phyloP scores from a whole-genome alignment of 2,888 invertebrate genomes.

The Nymphalis polychloros region DNA sequence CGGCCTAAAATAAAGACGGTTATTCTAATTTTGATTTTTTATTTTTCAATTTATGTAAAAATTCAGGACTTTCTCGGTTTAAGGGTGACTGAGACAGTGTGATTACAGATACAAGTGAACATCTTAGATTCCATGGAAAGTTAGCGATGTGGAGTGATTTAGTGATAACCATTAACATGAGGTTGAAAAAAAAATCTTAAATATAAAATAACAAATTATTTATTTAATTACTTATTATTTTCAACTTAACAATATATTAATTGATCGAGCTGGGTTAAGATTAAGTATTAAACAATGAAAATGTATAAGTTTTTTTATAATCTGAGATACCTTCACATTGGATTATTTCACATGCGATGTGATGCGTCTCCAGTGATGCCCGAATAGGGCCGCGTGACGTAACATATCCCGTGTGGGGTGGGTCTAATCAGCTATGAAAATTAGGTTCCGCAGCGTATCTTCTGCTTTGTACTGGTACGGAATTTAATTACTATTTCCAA shows the following conservation, averaged over 20 bases:
- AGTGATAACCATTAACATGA: too few relatives aligned
- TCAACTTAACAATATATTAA: too few relatives aligned
- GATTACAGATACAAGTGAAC: too few relatives aligned
- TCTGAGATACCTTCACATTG: not conserved
- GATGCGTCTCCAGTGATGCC: slow-evolving; percentile 38
- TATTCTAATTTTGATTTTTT: not conserved
- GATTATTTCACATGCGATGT: not conserved
- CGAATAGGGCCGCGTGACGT: slow-evolving; percentile 55
- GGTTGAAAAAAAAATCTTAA: too few relatives aligned
- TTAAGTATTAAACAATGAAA: too few relatives aligned
- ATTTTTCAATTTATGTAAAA: not conserved
- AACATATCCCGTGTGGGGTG: slow-evolving; percentile 74
- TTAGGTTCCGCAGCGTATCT: slow-evolving; percentile 78
- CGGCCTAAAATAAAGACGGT: slow-evolving; percentile 1
- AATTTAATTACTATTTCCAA: slow-evolving; percentile 80
- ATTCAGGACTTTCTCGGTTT: too few relatives aligned
- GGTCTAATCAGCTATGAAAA: slow-evolving; percentile 81
- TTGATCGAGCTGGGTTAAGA: too few relatives aligned
- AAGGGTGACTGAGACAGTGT: too few relatives aligned
- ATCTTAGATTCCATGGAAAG: too few relatives aligned
- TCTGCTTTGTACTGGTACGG: slow-evolving; percentile 75
- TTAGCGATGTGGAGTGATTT: too few relatives aligned
- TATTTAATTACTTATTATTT: too few relatives aligned
- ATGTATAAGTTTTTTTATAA: not conserved
- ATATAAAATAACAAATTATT: too few relatives aligned